phyloP scores from a whole-genome alignment of 2,113 vertebrate genomes.

The Scomber scombrus region DNA sequence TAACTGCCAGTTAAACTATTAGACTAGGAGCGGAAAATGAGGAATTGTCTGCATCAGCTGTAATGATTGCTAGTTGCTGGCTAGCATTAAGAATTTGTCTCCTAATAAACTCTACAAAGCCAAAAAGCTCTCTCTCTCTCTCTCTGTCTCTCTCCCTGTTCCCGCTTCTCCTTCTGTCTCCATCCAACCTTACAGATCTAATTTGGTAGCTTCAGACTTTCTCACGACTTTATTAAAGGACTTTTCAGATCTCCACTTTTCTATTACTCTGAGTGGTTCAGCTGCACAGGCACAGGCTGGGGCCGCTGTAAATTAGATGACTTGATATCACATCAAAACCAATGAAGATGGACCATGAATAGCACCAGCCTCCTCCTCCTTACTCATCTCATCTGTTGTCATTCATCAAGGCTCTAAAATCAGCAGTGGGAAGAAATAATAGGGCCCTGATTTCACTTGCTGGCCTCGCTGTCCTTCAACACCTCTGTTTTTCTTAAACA shows the following conservation, averaged over 20 bases:
- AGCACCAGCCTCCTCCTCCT: conserved; percentile 26
- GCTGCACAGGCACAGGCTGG: conserved; percentile 46
- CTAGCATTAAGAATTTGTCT: conserved; percentile 74
- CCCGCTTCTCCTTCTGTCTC: conserved; percentile 10
- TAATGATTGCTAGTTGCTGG: conserved; percentile 82
- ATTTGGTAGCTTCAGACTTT: conserved; percentile 66
- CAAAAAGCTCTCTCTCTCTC: background rate
- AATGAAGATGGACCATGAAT: conserved; percentile 53
- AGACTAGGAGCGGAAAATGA: conserved; percentile 30
- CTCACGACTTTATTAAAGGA: conserved; percentile 74
- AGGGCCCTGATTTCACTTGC: conserved; percentile 38
- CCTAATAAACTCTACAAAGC: conserved; percentile 15
- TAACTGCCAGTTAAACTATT: conserved; percentile 35
- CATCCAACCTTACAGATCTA: conserved; percentile 51
- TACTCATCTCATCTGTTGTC: conserved; percentile 25
- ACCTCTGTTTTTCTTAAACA: conserved; percentile 23
- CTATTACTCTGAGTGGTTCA: conserved; percentile 65
- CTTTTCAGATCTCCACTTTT: conserved; percentile 68
- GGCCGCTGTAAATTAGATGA: conserved; percentile 68
- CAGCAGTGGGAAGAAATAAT: conserved; percentile 33
- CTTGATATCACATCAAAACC: conserved; percentile 72
- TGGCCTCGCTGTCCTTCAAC: conserved; percentile 35
- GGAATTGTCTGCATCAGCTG: conserved; percentile 22
- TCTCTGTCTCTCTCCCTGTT: background rate
- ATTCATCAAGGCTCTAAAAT: conserved; percentile 50